Conservation (phyloP, 2,797 vertebrate species). For the Ceyx erithaca region DNA sequence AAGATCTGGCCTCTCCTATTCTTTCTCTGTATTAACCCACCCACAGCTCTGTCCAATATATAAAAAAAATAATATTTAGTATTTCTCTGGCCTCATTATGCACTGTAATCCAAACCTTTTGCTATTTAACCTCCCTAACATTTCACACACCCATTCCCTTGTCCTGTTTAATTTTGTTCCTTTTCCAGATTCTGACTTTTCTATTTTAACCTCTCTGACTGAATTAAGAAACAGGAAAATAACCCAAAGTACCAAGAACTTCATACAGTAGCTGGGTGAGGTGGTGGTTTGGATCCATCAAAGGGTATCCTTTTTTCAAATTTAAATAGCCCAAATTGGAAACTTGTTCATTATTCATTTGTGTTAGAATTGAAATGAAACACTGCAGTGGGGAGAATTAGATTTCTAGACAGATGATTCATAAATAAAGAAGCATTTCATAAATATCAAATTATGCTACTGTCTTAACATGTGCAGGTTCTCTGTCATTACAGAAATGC, state of each 20-base stretch:
- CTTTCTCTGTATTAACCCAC: slow-evolving; percentile 40
- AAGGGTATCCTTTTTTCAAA: slow-evolving; percentile 19
- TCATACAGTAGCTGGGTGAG: slow-evolving; percentile 46
- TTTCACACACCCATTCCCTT: slow-evolving; percentile 66
- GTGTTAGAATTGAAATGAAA: slow-evolving; percentile 52
- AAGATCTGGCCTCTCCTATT: neutral
- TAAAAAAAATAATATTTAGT: too few relatives aligned
- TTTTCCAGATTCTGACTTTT: slow-evolving; percentile 29
- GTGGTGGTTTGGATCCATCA: slow-evolving; percentile 49
- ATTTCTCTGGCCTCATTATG: slow-evolving; percentile 41
- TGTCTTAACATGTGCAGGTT: slow-evolving; percentile 32
- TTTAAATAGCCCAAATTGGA: slow-evolving; percentile 52
- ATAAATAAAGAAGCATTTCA: slow-evolving; percentile 63
- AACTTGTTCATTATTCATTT: slow-evolving; percentile 59
- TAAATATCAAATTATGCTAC: slow-evolving; percentile 68
- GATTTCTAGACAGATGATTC: slow-evolving; percentile 55
- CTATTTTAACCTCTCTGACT: slow-evolving; percentile 46
- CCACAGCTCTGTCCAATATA: slow-evolving; percentile 64
- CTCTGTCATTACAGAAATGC: slow-evolving; percentile 56
- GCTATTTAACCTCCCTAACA: slow-evolving; percentile 27
- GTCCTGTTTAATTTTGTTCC: slow-evolving; percentile 37
- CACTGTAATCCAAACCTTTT: slow-evolving; percentile 58
- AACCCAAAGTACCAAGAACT: slow-evolving; percentile 14
- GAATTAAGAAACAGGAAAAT: slow-evolving; percentile 52
- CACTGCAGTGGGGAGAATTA: neutral